These are phyloP conservation scores for Dicyema japonicum DNA, from an alignment of 1,140 invertebrate genomes.

Conservation along the genomic window DNA sequence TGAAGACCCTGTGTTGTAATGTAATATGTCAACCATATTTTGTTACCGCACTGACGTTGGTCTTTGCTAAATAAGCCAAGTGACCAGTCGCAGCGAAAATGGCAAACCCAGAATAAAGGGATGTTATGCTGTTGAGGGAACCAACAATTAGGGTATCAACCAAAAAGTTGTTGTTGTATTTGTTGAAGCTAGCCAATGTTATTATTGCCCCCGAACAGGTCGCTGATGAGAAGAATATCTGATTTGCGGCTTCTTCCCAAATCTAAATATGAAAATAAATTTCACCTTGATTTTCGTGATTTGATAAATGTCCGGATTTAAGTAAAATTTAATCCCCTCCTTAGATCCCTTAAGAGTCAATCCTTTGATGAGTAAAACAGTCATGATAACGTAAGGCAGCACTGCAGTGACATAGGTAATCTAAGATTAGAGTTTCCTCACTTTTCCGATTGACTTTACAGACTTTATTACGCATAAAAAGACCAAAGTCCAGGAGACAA, in stretches of 20 bases:
- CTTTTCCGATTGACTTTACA: constrained; percentile 45
- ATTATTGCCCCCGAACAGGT: constrained; percentile 38
- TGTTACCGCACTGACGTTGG: constrained; percentile 1
- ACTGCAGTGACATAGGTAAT: constrained; percentile 39
- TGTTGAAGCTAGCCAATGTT: constrained; percentile 4
- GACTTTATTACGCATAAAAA: constrained; percentile 45
- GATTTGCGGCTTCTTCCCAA: constrained; percentile 67
- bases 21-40: too few species aligned
- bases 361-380: constrained; percentile 38
- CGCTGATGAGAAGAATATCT: constrained; percentile 73
- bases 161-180: constrained; percentile 3
- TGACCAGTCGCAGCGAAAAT: constrained; percentile 5
- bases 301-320: constrained; percentile 1
- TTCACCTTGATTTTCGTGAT: constrained; percentile 11
- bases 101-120: constrained; percentile 5
- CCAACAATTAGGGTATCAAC: constrained; percentile 4
- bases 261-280: too few species aligned
- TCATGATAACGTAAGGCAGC: constrained; percentile 45
- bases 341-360: constrained; percentile 38
- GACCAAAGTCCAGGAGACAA: constrained; percentile 40
- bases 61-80: constrained; percentile 4
- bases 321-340: constrained; percentile 32
- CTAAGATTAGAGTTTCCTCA: constrained; percentile 7
- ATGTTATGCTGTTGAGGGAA: constrained; percentile 3
- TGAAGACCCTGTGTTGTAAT: too few species aligned